Evolutionary conservation across 2,113 vertebrate genomes (phyloP), one percentile per base, ranked within the genome.

Genomic region (Pseudorectes ferrugineus): DNA sequence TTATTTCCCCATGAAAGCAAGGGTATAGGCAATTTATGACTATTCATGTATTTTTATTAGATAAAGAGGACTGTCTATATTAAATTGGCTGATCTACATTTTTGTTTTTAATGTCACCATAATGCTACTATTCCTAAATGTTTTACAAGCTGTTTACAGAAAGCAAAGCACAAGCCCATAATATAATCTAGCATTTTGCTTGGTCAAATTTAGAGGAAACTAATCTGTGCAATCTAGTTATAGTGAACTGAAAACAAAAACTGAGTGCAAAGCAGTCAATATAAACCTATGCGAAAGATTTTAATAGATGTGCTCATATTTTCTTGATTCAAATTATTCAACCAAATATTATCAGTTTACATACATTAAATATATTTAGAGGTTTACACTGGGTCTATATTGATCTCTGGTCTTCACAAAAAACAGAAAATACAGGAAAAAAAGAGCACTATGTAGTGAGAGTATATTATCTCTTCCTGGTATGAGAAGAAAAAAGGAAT

Each of bases 141-240:
- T 90, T 96, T 97, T 96, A 77, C 38, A 96, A 95, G 95, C 67
- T 95, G 61, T 57, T 95, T 95, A 95, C 84, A 91, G 82, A 97
- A 79, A 86, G 49, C 28, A 15, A 94, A 65, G 23, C 58, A 96
- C 86, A 95, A 82, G 68, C 71, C 63, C 52, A 28, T 83, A 92
- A 92, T 73, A 88, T 74, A 92, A 93, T 81, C 33, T 57, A 81
- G 31, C 63, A 61, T 80, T 82, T 89, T 81, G 29, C 35, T 67
- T 45, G 10, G 45, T 52, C 57, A 73, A 78, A 78, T 85, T 96
- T 91, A 93, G 76, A 91, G 54, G 84, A 96, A 97, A 84, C 7
- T 91, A 95, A 96, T 94, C 77, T 31, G 38, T 84, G 63, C 57
- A 78, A 95, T 55, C 57, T 66, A 68, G 67, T 91, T 86, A 95